Evolutionary conservation across 2,113 vertebrate species (phyloP), one percentile per base, ranked within the genome.

Genomic region (Lepus timidus): DNA sequence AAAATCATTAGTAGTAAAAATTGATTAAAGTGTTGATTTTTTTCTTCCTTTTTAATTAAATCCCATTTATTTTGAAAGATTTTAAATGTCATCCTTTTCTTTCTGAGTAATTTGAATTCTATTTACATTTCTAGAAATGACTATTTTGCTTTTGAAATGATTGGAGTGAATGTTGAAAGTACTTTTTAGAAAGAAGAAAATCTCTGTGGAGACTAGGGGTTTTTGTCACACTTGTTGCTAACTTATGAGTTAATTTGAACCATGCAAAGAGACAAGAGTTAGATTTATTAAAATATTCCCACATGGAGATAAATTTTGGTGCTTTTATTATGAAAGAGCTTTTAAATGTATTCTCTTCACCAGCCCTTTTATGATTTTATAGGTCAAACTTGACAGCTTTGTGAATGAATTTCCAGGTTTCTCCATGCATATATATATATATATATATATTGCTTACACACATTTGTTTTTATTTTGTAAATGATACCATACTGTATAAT

Each of bases 131-230:
- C 74, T 93, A 71, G 73, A 88, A 85, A 49, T 76, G n/a, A 25
- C 33, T 75, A 0, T 65, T 75, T 84, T 93, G 17, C 17, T 95
- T 90, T 62, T 81, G 83, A 85, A 90, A 62, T 88, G 49, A 80
- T 90, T 90, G 20, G 31, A 44, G 62, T 19, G 20, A 51, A 13
- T 83, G 36, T 91, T 83, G 71, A 81, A 83, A 94, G 4, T 13
- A 81, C 12, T 95, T 78, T 94, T 79, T 36, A 90, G 75, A 95
- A 86, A 25, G 76, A 33, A 89, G 49, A 49, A 85, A 52, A 14
- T 51, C 10, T 75, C 51, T 67, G 0, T 78, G 81, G 36, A 33
- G 55, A 52, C 78, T 65, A 64, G 61, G 12, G 22, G 2, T 90
- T 2, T 61, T 68, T 31, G 44, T 64, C 39, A 44, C 51, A 58